Evolutionary conservation across 2,888 invertebrate species (phyloP).

Genomic region (Phengaris arion): DNA sequence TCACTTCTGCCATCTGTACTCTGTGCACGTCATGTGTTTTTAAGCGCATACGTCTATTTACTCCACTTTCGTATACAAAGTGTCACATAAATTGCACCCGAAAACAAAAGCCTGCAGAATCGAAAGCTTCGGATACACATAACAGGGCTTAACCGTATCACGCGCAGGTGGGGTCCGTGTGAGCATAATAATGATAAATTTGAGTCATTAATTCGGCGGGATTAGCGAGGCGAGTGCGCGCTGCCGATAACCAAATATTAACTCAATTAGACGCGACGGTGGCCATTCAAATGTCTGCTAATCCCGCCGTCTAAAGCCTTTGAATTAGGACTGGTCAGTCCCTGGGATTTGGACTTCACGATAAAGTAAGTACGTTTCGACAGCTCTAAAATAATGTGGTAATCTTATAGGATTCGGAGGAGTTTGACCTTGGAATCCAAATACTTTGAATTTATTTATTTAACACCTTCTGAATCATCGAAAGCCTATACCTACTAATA

Average conservation of each 20-base stretch:
- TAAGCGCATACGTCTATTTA: no score
- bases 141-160: conserved; percentile 51
- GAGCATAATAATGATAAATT: conserved; percentile 78
- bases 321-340: conserved; percentile 47
- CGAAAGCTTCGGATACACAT: conserved; percentile 34
- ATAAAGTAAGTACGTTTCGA: neutral
- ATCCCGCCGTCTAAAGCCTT: conserved; percentile 51
- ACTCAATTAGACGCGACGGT: conserved; percentile 75
- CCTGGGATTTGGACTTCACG: conserved; percentile 33
- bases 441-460: no score
- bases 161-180: conserved; percentile 63
- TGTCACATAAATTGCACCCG: conserved; percentile 1
- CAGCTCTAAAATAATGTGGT: conserved; percentile 7
- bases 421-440: no score
- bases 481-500: no score
- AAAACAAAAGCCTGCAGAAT: conserved; percentile 26
- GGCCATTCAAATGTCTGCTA: conserved; percentile 71
- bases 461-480: no score
- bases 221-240: conserved; percentile 72
- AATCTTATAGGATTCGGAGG: neutral
- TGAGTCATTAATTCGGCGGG: conserved; percentile 74
- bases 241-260: conserved; percentile 80
- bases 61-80: neutral
- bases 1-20: no score
- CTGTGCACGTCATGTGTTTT: no score